Conservation (phyloP, 2,888 invertebrate genomes). For the Scaptomyza parva region DNA sequence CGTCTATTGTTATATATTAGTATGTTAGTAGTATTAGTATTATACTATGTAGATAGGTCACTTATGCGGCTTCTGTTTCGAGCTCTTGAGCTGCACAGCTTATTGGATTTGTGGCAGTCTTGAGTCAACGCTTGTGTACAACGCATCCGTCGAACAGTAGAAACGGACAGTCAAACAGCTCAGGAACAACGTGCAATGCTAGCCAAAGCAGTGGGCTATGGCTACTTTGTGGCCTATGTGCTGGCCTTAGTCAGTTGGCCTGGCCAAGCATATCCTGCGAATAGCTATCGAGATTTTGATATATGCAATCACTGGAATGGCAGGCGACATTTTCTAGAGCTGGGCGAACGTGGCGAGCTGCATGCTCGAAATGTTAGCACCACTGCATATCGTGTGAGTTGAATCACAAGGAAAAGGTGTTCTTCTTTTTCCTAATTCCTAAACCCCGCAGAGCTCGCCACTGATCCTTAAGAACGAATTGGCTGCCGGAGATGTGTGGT, state of each 20-base stretch:
- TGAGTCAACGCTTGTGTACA: slow-evolving; percentile 60
- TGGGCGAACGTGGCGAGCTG: slow-evolving; percentile 84
- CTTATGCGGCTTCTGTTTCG: slow-evolving; percentile 56
- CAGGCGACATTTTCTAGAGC: slow-evolving; percentile 84
- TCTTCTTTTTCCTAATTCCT: not conserved
- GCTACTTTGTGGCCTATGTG: slow-evolving; percentile 59
- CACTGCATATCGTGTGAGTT: slow-evolving; percentile 83
- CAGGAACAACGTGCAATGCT: slow-evolving; percentile 47
- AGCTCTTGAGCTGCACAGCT: slow-evolving; percentile 51
- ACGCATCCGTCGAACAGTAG: slow-evolving; percentile 56
- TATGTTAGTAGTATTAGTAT: too few species aligned
- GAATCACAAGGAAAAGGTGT: not conserved
- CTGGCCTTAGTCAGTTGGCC: slow-evolving; percentile 52
- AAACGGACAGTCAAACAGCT: slow-evolving; percentile 3
- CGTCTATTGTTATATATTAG: slow-evolving; percentile 21
- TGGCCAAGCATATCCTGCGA: slow-evolving; percentile 75
- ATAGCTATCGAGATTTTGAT: slow-evolving; percentile 82
- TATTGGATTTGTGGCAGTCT: slow-evolving; percentile 82
- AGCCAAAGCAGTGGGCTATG: slow-evolving; percentile 56
- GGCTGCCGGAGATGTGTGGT: slow-evolving; percentile 82
- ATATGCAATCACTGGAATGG: slow-evolving; percentile 85
- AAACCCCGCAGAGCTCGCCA: slow-evolving; percentile 56
- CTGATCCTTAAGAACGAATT: slow-evolving; percentile 69
- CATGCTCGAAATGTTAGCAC: slow-evolving; percentile 84
- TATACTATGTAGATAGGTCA: slow-evolving; percentile 42